Conservation (phyloP, 2,888 invertebrate species). For the Drosophila vallismaia region DNA sequence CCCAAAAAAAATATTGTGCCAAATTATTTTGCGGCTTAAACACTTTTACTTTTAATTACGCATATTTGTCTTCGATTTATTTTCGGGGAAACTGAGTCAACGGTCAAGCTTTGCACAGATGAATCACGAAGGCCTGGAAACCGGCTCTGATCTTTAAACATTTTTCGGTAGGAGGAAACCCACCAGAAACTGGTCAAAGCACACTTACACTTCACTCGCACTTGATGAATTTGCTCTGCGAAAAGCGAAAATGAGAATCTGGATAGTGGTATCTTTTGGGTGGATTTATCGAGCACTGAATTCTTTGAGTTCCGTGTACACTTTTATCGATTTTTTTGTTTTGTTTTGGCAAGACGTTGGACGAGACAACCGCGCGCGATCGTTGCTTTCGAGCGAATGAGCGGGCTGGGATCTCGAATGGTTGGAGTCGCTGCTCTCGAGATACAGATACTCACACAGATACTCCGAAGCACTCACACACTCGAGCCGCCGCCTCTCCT, state of each 20-base stretch:
- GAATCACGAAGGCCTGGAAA: constrained; percentile 37
- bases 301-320: constrained; percentile 8
- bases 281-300: not conserved
- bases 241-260: constrained; percentile 24
- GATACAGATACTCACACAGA: constrained; percentile 27
- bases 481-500: constrained; percentile 17
- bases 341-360: constrained; percentile 14
- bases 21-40: constrained; percentile 20
- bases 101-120: constrained; percentile 11
- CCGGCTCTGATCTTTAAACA: constrained; percentile 19
- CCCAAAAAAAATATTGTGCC: constrained; percentile 8
- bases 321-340: constrained; percentile 15
- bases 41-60: constrained; percentile 45
- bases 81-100: constrained; percentile 42
- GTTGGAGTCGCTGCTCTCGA: constrained; percentile 26
- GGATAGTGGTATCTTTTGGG: constrained; percentile 14
- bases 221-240: constrained; percentile 26
- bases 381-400: constrained; percentile 76
- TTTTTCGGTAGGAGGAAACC: constrained; percentile 17
- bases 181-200: constrained; percentile 26
- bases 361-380: constrained; percentile 72
- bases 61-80: constrained; percentile 1
- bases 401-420: constrained; percentile 15
- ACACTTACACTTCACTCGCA: constrained; percentile 40
- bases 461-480: constrained; percentile 36